These are phyloP conservation scores for Contarinia nasturtii DNA, from an alignment of 1,140 invertebrate species.

Conservation along the genomic window DNA sequence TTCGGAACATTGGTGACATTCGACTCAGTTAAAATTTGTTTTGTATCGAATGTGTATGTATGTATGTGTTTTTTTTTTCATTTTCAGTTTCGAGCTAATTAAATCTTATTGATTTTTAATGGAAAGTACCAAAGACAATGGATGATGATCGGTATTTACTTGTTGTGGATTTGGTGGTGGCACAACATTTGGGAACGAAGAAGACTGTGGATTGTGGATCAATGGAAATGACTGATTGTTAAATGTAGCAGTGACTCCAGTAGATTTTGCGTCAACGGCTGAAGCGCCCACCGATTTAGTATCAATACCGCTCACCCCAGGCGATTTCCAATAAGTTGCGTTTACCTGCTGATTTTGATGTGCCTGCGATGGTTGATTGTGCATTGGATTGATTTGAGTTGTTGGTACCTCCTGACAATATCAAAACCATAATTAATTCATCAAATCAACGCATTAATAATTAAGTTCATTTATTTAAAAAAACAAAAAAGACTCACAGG, in stretches of 20 bases:
- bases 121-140: not conserved
- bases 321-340: not conserved
- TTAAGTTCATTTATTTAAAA: no score
- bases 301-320: not conserved
- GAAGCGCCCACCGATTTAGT: not conserved
- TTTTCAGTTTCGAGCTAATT: no score
- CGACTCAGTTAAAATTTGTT: not conserved
- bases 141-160: conserved; percentile 2
- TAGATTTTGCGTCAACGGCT: conserved; percentile 6
- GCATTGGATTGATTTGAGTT: no score
- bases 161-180: no score
- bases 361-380: no score
- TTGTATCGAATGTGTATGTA: no score
- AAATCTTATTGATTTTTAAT: no score
- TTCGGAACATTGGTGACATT: not conserved
- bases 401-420: no score
- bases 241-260: conserved; percentile 12
- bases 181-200: not conserved
- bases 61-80: no score
- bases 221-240: conserved; percentile 3
- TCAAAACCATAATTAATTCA: no score
- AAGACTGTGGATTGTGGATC: conserved; percentile 2
- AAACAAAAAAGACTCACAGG: no score
- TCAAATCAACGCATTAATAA: no score
- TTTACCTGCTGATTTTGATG: not conserved